These are phyloP conservation scores for Frieseomelitta varia DNA, from an alignment of 1,140 invertebrate genomes.

Conservation along the genomic window DNA sequence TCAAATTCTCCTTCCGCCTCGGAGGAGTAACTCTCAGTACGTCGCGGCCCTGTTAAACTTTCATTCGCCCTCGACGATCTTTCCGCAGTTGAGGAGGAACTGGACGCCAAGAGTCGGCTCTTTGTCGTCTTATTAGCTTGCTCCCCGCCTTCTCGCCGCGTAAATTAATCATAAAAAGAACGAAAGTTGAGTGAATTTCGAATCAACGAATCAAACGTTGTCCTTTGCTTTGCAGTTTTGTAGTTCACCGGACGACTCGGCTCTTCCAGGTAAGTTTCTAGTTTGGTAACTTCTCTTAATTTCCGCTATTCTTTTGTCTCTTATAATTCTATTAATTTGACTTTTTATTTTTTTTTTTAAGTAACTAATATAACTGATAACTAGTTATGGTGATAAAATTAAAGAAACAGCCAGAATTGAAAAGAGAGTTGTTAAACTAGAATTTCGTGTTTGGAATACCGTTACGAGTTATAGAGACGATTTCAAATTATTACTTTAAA, in stretches of 20 bases:
- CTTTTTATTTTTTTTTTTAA: too few species aligned
- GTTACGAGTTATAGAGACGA: not conserved
- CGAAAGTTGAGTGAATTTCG: not conserved
- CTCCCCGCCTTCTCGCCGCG: not conserved
- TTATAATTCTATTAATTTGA: too few species aligned
- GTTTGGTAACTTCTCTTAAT: too few species aligned
- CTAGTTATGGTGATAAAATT: too few species aligned
- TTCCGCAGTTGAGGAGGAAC: not conserved
- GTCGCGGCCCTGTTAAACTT: conserved; percentile 28
- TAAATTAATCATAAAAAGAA: conserved; percentile 13
- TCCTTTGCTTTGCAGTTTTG: conserved; percentile 17
- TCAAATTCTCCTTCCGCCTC: conserved; percentile 19
- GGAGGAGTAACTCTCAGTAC: not conserved
- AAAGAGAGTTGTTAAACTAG: too few species aligned
- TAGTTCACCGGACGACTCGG: too few species aligned
- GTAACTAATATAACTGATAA: too few species aligned
- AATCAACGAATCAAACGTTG: not conserved
- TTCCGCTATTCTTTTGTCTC: too few species aligned
- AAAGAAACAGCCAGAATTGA: too few species aligned
- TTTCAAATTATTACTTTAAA: not conserved
- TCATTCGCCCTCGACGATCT: conserved; percentile 24
- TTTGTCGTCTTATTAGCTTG: not conserved
- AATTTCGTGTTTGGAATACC: too few species aligned
- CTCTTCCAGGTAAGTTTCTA: too few species aligned
- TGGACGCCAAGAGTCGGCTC: too few species aligned